These are phyloP conservation scores for Plutomurus gul DNA, from an alignment of 1,140 invertebrate species.

Conservation along the genomic window DNA sequence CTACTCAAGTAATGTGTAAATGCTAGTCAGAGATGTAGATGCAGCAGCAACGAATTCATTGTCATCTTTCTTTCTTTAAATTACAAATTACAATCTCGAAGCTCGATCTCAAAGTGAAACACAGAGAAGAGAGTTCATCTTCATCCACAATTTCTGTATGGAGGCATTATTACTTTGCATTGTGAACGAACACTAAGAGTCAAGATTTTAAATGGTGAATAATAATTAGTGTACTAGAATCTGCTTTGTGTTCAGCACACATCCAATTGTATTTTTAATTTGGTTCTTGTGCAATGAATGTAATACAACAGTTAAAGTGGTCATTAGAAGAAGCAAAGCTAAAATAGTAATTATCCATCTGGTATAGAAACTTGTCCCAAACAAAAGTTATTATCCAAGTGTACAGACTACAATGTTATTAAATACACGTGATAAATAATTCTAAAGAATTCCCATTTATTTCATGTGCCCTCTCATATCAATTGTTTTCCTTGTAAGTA, in stretches of 20 bases:
- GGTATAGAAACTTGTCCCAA: background rate
- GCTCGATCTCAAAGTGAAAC: background rate
- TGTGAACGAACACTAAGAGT: no score
- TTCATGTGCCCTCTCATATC: no score
- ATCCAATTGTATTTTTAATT: constrained; percentile 6
- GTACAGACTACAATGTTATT: no score
- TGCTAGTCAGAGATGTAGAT: background rate
- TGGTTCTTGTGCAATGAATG: background rate
- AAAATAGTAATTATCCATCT: background rate
- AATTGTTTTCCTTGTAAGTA: background rate
- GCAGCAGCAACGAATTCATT: constrained; percentile 13
- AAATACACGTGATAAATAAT: no score
- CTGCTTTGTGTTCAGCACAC: background rate
- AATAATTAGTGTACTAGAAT: constrained; percentile 21
- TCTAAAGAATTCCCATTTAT: no score
- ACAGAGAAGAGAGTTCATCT: background rate
- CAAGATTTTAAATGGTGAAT: background rate
- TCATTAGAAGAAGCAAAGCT: background rate
- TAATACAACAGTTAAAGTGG: no score
- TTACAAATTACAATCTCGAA: constrained; percentile 15
- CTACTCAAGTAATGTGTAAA: background rate
- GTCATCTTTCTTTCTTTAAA: constrained; percentile 14
- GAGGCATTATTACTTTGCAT: no score
- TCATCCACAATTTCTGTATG: background rate
- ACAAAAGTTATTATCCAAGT: no score